Evolutionary conservation across 2,888 invertebrate genomes (phyloP).

Genomic region (Stegana nigrithorax): DNA sequence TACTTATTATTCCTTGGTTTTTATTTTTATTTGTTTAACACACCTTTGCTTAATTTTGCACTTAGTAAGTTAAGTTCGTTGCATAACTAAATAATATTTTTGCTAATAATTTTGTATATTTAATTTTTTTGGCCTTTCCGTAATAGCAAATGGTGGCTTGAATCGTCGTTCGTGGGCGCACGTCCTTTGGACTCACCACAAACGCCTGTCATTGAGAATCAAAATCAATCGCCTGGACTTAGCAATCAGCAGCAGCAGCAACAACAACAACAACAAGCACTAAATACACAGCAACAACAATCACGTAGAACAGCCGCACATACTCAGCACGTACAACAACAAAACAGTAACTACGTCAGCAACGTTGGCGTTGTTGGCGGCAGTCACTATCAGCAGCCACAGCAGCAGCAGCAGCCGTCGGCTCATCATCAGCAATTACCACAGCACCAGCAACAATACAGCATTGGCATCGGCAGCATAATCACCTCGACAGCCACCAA

Average conservation of each 20-base stretch:
- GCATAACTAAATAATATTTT: not conserved
- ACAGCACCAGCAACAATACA: conserved; percentile 37
- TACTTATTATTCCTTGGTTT: no score
- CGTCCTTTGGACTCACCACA: conserved; percentile 88
- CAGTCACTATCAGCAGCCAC: conserved; percentile 30
- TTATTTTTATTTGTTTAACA: no score
- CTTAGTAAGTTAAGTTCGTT: no score
- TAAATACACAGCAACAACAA: conserved; percentile 24
- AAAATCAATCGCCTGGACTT: conserved; percentile 62
- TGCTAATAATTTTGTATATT: not conserved
- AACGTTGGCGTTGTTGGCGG: no score
- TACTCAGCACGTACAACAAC: conserved; percentile 15
- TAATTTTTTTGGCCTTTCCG: not conserved
- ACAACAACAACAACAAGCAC: conserved; percentile 11
- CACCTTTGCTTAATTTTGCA: no score
- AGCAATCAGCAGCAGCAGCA: conserved; percentile 30
- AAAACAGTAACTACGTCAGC: no score
- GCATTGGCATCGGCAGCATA: conserved; percentile 18
- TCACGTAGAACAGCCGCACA: no score
- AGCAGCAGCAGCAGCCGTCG: conserved; percentile 13
- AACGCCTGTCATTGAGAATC: conserved; percentile 77
- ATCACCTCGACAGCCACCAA: conserved; percentile 4
- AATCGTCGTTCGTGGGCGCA: conserved; percentile 90
- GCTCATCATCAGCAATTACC: conserved; percentile 26
- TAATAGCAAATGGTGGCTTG: conserved; percentile 82